Percentiles rank a stretch among this genome's conserved stretches.
These are phyloP conservation scores for Pseudoatta argentina DNA, from an alignment of 1,140 invertebrate genomes.

Conservation along the genomic window DNA sequence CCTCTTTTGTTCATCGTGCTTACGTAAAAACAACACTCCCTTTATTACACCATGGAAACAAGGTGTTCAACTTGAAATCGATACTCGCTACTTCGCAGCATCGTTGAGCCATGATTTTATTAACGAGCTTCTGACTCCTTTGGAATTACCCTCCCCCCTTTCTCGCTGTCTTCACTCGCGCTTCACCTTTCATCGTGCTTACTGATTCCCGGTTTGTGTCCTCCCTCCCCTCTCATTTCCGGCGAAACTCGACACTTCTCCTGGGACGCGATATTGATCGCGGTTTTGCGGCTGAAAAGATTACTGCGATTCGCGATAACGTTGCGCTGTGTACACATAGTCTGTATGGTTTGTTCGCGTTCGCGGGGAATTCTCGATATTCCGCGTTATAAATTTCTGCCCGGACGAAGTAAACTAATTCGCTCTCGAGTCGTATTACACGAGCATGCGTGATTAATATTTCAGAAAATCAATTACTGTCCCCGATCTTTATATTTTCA, in stretches of 20 bases:
- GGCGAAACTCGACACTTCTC: constrained; percentile 71
- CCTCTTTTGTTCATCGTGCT: constrained; percentile 10
- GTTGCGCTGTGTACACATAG: constrained; percentile 31
- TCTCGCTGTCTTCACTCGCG: not conserved
- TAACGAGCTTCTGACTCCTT: constrained; percentile 38
- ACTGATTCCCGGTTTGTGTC: constrained; percentile 34
- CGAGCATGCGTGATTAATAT: not conserved
- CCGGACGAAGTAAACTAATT: not conserved
- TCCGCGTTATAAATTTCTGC: not conserved
- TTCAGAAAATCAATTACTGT: not conserved
- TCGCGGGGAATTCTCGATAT: constrained; percentile 13
- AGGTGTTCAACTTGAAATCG: constrained; percentile 56
- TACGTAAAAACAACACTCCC: constrained; percentile 1
- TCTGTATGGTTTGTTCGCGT: constrained; percentile 16
- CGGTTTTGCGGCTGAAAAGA: constrained; percentile 72
- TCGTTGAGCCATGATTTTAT: constrained; percentile 61
- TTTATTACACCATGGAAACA: constrained; percentile 37
- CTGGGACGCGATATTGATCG: constrained; percentile 73
- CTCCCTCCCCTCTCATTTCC: constrained; percentile 53
- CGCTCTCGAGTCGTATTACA: not conserved
- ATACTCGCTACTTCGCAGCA: constrained; percentile 44
- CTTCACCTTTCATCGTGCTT: constrained; percentile 19
- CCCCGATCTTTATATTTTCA: too few relatives aligned
- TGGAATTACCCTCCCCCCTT: not conserved
- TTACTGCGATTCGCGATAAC: constrained; percentile 71